Percentiles rank a stretch among this genome's conserved stretches.
These are phyloP conservation scores for Gymnocephalus cernua DNA, from an alignment of 2,113 vertebrate genomes.

Conservation along the genomic window DNA sequence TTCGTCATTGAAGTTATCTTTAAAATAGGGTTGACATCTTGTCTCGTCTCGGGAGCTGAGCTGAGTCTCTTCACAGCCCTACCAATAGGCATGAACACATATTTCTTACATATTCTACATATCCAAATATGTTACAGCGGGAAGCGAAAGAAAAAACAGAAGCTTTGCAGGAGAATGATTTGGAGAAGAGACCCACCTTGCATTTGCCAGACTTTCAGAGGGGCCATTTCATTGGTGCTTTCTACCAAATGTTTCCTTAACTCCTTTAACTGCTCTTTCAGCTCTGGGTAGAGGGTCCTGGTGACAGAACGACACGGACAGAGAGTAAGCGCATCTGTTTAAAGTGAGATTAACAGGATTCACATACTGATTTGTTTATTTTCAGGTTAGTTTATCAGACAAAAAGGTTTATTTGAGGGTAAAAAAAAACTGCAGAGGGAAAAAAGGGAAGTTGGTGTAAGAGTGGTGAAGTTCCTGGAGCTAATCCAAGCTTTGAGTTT, in stretches of 20 bases:
- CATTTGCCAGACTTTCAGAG: constrained; percentile 98
- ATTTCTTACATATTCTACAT: not conserved
- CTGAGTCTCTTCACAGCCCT: too few relatives aligned
- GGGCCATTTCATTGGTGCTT: constrained; percentile 99
- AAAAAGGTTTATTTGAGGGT: constrained; percentile 18
- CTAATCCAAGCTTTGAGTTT: constrained; percentile 59
- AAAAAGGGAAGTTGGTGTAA: not conserved
- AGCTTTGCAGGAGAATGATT: not conserved
- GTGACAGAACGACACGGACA: constrained; percentile 14
- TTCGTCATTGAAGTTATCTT: too few relatives aligned
- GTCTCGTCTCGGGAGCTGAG: too few relatives aligned
- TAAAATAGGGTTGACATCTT: too few relatives aligned
- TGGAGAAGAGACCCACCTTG: constrained; percentile 86
- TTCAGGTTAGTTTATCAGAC: constrained; percentile 36
- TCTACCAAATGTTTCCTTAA: constrained; percentile 95
- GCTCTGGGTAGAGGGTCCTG: constrained; percentile 90
- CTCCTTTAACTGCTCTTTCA: constrained; percentile 94
- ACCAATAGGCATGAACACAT: not conserved
- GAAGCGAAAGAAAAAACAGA: not conserved
- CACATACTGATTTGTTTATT: constrained; percentile 35
- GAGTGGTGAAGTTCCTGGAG: constrained; percentile 45
- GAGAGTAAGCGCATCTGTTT: not conserved
- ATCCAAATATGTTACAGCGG: not conserved
- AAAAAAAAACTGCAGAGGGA: too few relatives aligned
- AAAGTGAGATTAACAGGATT: not conserved